Percentiles rank a stretch among this genome's conserved stretches.
These are phyloP conservation scores for Acanthaster planci DNA, from an alignment of 35 echinoderm and acorn worm genomes.

Conservation along the genomic window DNA sequence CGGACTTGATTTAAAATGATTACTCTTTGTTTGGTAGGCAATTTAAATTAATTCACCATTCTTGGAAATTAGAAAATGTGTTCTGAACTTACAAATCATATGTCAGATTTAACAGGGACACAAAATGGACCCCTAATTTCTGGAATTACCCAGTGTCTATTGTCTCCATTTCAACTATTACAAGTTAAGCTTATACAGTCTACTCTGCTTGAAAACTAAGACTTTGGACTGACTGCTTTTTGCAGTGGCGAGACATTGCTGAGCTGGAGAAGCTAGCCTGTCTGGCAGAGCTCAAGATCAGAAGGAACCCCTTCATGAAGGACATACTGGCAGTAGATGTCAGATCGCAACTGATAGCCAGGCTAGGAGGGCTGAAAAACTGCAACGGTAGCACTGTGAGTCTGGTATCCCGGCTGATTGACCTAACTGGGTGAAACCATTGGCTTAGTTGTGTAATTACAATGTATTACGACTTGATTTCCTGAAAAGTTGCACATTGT, in stretches of 20 bases:
- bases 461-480: too few relatives aligned
- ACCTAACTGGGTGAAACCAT: too few relatives aligned
- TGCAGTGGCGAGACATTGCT: conserved; percentile 72
- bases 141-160: neutral
- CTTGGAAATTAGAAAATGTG: too few relatives aligned
- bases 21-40: too few relatives aligned
- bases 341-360: conserved; percentile 71
- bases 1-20: too few relatives aligned
- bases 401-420: neutral
- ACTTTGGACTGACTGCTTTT: neutral
- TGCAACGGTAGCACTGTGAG: conserved; percentile 76
- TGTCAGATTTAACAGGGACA: neutral
- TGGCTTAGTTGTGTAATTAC: too few relatives aligned
- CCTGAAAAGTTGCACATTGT: too few relatives aligned
- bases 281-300: conserved; percentile 68
- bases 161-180: neutral
- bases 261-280: conserved; percentile 81
- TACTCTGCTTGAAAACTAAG: neutral
- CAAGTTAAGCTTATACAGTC: neutral
- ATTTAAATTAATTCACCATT: too few relatives aligned
- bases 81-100: neutral
- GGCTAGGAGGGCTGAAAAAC: conserved; percentile 51
- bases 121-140: too few relatives aligned
- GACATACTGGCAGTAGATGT: conserved; percentile 32
- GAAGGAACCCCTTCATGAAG: conserved; percentile 72